Base-by-base conservation (phyloP, 2,113 vertebrate genomes). In the Leptobrachium ailaonicum region DNA sequence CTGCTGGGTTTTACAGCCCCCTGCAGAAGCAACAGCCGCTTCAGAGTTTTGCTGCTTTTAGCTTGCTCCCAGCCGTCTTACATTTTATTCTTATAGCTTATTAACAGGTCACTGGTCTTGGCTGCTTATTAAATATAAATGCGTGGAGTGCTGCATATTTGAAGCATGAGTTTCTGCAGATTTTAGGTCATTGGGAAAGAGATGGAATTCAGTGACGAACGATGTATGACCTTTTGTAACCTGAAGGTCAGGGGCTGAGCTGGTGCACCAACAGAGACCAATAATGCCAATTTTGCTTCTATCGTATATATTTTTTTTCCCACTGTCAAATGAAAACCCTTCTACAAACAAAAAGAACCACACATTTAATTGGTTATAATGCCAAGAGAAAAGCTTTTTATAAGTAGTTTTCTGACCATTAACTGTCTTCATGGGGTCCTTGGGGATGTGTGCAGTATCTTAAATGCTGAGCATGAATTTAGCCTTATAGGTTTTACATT, bases 41-140 rank as follows among this genome's bases (percentile, higher is more conserved):
- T 81, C 66, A 62, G 64, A 42, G 53, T 50, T 69, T 66, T 58
- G 64, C 79, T 32, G 53, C 64, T 47, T 75, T 75, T 75, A 81
- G 42, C 44, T 50, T 32, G 11, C 44, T n/a, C 58, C 79, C 72
- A 69, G 41, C n/a, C 9, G 9, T 54, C 40, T 56, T 66, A 45
- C 45, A 44, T 56, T 79, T 73, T 66, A 73, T 74, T 63, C 71
- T 73, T 56, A 62, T 54, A 62, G 71, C 72, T 75, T 81, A 68
- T 75, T 75, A 74, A 81, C 53, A 81, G 72, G 79, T 81, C 79
- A 75, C 53, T 63, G 71, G 6, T 75, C 62, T 68, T 62, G 64
- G 79, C 42, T 69, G 64, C 79, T 74, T 67, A 80, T 80, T 80
- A 73, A 73, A 73, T 63, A 66, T 73, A 67, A 56, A 80, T 80